Base-by-base conservation (phyloP, 2,797 vertebrate genomes). In the Borostomias antarcticus region DNA sequence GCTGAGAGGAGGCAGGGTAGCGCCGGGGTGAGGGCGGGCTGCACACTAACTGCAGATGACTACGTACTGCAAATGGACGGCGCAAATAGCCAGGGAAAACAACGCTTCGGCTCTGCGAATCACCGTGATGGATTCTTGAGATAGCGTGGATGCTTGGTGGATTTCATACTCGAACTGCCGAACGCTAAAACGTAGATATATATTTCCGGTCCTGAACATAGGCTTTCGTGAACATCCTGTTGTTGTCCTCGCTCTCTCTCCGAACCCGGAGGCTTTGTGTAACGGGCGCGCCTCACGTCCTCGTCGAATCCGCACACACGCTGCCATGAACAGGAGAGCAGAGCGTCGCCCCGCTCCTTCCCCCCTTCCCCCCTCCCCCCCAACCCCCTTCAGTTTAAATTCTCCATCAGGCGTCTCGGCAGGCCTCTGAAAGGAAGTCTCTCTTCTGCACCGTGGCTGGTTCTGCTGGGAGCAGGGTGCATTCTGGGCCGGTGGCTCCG, bases 401-500 rank as follows among this genome's bases (percentile, higher is more conserved):
- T 76, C 70, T 80, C 77, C 75, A 75, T 80, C 80, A 68, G 59
- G 69, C 66, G 58, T 72, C 63, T 75, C 62, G 68, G 51, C 58
- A 70, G 69, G 43, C 13, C 47, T 32, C 35, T 68, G 5, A 56
- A 70, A 74, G 32, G 21, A 78, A 82, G 76, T 78, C 72, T 28
- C 73, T 74, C 30, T 69, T 19, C 75, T 69, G 33, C 75, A 65
- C 72, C 60, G 66, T 64, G 52, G 68, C 73, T 79, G 79, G 77
- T 64, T 58, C 73, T 71, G 74, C 60, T 69, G 66, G 67, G 75
- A 83, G 70, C 86, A 80, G 81, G 85, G 84, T 87, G 78, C 64
- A 69, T 88, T 86, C 59, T 64, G 76, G 72, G 60, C 76, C 85
- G 15, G 76, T 89, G 86, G 89, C 89, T 87, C 29, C 70, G 81